These are phyloP conservation scores for Uromys caudimaculatus DNA, from an alignment of 2,797 vertebrate genomes.

Conservation along the genomic window DNA sequence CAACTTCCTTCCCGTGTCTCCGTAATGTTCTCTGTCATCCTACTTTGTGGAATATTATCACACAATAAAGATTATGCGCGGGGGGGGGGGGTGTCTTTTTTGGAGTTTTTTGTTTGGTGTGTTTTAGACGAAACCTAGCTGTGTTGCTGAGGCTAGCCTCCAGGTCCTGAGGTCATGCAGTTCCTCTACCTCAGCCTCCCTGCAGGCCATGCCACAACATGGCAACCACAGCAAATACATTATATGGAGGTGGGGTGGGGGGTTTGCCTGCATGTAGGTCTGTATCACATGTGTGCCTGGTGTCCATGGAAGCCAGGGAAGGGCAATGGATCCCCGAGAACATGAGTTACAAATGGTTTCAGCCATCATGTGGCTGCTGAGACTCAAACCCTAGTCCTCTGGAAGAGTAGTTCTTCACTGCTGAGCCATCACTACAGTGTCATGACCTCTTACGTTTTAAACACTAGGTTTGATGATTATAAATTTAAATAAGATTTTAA, in stretches of 20 bases:
- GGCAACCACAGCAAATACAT: neutral
- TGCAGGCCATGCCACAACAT: neutral
- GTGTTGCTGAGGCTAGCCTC: neutral
- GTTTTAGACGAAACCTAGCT: neutral
- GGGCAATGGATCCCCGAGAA: too few species aligned
- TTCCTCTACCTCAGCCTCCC: neutral
- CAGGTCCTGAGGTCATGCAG: neutral
- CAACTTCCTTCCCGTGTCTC: neutral
- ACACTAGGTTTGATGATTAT: neutral
- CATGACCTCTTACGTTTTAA: neutral
- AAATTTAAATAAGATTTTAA: neutral
- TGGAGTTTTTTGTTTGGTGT: neutral
- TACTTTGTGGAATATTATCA: neutral
- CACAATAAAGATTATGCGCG: neutral
- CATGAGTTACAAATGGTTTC: neutral
- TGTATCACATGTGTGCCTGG: neutral
- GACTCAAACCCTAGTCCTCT: too few species aligned
- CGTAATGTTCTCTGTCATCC: neutral
- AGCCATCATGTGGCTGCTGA: neutral
- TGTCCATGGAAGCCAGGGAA: too few species aligned
- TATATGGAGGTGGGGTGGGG: neutral
- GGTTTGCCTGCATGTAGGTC: neutral
- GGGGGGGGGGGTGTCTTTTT: neutral
- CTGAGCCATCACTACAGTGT: neutral
- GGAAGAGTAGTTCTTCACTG: neutral